phyloP scores from a whole-genome alignment of 2,113 vertebrate genomes.

The Hemibagrus wyckioides region DNA sequence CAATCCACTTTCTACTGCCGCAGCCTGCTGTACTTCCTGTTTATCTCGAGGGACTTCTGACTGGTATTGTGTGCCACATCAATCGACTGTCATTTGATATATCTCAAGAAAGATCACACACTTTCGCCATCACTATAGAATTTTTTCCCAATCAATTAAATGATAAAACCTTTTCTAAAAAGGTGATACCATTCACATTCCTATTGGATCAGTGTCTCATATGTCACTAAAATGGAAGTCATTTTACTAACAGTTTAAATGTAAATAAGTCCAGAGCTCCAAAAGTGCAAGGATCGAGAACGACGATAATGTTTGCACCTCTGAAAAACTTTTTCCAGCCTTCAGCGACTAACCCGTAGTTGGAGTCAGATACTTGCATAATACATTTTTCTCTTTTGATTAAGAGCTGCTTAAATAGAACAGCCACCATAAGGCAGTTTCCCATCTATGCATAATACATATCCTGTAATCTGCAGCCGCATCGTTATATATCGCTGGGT shows the following conservation, averaged over 20 bases:
- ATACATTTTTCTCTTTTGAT: slow-evolving; percentile 17
- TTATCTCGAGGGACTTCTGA: too few species aligned
- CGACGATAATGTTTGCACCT: not conserved
- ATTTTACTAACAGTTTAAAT: not conserved
- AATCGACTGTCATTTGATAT: not conserved
- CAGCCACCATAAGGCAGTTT: slow-evolving; percentile 19
- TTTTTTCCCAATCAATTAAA: not conserved
- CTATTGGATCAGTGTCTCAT: not conserved
- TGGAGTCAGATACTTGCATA: slow-evolving; percentile 3
- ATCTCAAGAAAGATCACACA: too few species aligned
- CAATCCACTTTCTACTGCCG: too few species aligned
- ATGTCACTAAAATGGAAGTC: not conserved
- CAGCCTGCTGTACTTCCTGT: too few species aligned
- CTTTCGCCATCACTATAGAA: too few species aligned
- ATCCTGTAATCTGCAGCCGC: slow-evolving; percentile 14
- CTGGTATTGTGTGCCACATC: too few species aligned
- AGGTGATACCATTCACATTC: not conserved
- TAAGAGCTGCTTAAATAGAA: slow-evolving; percentile 22
- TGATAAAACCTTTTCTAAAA: not conserved
- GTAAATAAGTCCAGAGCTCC: not conserved
- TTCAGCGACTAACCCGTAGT: not conserved
- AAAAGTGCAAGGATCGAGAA: not conserved
- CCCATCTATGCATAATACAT: slow-evolving; percentile 14
- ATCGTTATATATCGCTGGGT: not conserved
- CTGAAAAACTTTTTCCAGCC: not conserved